Evolutionary conservation across 2,888 invertebrate species (phyloP).

Genomic region (Aleiodes testaceus): DNA sequence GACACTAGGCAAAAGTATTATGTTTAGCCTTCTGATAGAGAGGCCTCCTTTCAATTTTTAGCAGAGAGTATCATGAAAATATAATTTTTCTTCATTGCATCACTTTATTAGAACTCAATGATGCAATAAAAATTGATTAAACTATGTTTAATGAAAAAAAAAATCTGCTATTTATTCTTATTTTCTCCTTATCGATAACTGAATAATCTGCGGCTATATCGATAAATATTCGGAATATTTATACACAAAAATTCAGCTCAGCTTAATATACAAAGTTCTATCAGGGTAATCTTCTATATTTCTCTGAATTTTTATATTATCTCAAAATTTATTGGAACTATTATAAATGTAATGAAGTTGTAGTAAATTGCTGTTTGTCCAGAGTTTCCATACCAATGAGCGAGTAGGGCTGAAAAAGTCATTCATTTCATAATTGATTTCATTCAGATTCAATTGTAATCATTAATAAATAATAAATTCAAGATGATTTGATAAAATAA

Average conservation of each 20-base stretch:
- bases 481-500: conserved; percentile 45
- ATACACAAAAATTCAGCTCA: not conserved
- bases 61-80: not conserved
- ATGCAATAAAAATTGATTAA: too few relatives aligned
- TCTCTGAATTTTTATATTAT: conserved; percentile 12
- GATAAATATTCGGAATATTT: conserved; percentile 31
- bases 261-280: not conserved
- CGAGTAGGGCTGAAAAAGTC: conserved; percentile 64
- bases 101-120: too few relatives aligned
- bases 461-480: not conserved
- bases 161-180: not conserved
- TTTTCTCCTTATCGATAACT: conserved; percentile 5
- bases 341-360: not conserved
- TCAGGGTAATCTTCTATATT: not conserved
- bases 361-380: not conserved
- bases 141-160: too few relatives aligned
- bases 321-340: conserved; percentile 4
- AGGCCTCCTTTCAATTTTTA: not conserved
- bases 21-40: too few relatives aligned
- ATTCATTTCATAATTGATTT: conserved; percentile 58
- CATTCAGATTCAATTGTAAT: conserved; percentile 9
- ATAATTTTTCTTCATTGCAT: too few relatives aligned
- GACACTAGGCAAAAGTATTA: too few relatives aligned
- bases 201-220: conserved; percentile 1
- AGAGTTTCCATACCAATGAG: conserved; percentile 66